Evolutionary conservation across 2,113 vertebrate genomes (phyloP).

Genomic region (Rhinogobius similis): DNA sequence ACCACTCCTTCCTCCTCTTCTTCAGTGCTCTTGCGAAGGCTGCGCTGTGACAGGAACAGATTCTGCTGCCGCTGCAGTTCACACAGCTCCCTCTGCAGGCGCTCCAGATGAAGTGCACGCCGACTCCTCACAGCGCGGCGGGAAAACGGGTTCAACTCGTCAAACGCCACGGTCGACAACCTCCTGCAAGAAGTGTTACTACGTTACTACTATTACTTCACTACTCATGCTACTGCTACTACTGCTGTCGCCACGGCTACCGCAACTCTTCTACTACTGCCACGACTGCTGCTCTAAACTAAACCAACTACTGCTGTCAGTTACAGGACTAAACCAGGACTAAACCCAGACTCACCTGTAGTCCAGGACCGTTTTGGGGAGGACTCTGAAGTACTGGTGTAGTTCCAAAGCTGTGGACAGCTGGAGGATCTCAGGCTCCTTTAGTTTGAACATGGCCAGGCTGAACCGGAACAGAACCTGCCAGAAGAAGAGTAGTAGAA

Average conservation of each 20-base stretch:
- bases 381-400: slow-evolving; percentile 91
- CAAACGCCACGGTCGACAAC: slow-evolving; percentile 87
- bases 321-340: background rate
- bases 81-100: slow-evolving; percentile 82
- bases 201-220: background rate
- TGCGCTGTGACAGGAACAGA: slow-evolving; percentile 76
- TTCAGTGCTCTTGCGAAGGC: slow-evolving; percentile 62
- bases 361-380: slow-evolving; percentile 88
- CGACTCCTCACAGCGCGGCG: slow-evolving; percentile 83
- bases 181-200: slow-evolving; percentile 72
- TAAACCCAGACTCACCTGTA: slow-evolving; percentile 78
- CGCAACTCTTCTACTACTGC: no score
- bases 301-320: background rate
- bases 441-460: slow-evolving; percentile 94
- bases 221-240: background rate
- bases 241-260: background rate
- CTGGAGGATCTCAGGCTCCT: slow-evolving; percentile 88
- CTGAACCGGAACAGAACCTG: slow-evolving; percentile 95
- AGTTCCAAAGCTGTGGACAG: slow-evolving; percentile 86
- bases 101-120: slow-evolving; percentile 80
- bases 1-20: background rate
- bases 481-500: background rate
- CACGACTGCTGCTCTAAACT: background rate
- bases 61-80: slow-evolving; percentile 85
- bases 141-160: slow-evolving; percentile 91